These are phyloP conservation scores for Troglohyphantes excavatus DNA, from an alignment of 2,888 invertebrate species.

Conservation along the genomic window DNA sequence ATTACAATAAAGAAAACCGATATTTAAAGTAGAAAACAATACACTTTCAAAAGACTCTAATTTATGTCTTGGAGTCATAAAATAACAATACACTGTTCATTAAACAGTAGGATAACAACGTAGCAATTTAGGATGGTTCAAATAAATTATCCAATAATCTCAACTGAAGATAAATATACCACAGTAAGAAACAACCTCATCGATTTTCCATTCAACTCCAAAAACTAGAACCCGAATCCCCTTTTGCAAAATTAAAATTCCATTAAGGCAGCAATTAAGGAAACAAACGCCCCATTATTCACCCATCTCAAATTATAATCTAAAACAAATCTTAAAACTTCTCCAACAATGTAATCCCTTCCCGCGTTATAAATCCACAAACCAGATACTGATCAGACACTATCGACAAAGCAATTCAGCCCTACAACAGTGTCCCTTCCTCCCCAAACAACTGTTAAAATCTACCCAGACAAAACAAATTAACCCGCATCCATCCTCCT, in stretches of 20 bases:
- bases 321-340: not conserved
- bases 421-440: not conserved
- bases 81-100: too few relatives aligned
- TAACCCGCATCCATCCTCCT: not conserved
- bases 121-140: not conserved
- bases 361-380: not conserved
- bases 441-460: slow-evolving; percentile 1
- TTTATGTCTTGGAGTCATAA: too few relatives aligned
- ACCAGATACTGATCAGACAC: slow-evolving; percentile 3
- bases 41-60: too few relatives aligned
- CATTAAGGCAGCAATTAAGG: not conserved
- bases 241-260: slow-evolving; percentile 9
- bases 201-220: not conserved
- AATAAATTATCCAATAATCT: not conserved
- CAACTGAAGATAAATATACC: not conserved
- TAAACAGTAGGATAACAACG: not conserved
- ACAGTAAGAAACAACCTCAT: not conserved
- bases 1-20: too few relatives aligned
- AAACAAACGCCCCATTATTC: not conserved
- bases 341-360: not conserved
- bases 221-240: not conserved
- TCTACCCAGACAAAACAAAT: slow-evolving; percentile 1
- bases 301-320: not conserved
- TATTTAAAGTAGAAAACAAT: too few relatives aligned
- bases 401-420: slow-evolving; percentile 6